Percentiles rank a stretch among this genome's conserved stretches.
These are phyloP conservation scores for Ia io DNA, from an alignment of 2,113 vertebrate species.

Conservation along the genomic window DNA sequence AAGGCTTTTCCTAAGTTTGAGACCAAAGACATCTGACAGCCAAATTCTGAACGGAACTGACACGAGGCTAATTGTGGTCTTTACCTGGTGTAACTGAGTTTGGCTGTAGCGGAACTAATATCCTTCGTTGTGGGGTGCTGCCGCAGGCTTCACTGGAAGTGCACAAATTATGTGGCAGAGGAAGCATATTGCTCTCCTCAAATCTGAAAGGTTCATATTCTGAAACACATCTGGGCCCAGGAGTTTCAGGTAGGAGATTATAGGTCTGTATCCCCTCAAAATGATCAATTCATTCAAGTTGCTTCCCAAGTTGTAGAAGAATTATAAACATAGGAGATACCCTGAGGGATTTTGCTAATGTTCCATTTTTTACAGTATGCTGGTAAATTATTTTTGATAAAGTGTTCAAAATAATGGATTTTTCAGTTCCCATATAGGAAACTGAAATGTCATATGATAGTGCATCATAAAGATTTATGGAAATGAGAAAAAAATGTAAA, in stretches of 20 bases:
- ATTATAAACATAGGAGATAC: not conserved
- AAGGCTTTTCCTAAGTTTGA: not conserved
- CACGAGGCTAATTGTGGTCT: not conserved
- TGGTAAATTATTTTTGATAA: slow-evolving; percentile 1
- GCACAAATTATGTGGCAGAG: not conserved
- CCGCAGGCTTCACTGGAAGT: not conserved
- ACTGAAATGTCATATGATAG: not conserved
- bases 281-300: not conserved
- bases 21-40: not conserved
- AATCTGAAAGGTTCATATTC: not conserved
- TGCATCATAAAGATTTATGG: not conserved
- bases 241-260: not conserved
- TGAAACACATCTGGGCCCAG: not conserved
- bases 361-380: not conserved
- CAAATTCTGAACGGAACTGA: not conserved
- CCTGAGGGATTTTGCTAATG: not conserved
- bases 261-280: not conserved
- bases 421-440: not conserved
- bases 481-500: not conserved
- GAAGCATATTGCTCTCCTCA: not conserved
- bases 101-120: not conserved
- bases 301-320: not conserved
- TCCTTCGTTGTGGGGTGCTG: too few species aligned
- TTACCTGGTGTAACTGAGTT: not conserved
- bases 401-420: not conserved